Evolutionary conservation across 2,113 vertebrate genomes (phyloP).

Genomic region (Prunella himalayana): DNA sequence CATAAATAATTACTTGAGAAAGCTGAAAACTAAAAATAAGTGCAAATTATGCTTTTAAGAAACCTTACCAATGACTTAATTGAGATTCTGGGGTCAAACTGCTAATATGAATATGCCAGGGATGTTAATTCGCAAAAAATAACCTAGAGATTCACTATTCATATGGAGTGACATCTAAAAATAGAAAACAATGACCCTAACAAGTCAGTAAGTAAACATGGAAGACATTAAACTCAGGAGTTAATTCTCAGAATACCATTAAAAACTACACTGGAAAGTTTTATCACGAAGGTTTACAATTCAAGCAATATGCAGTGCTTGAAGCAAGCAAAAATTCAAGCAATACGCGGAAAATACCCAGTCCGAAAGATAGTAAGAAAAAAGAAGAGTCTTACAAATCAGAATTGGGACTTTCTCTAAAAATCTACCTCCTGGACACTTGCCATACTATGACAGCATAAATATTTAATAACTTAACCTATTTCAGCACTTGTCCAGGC

Average conservation of each 20-base stretch:
- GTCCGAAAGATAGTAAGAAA: background rate
- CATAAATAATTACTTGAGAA: slow-evolving; percentile 39
- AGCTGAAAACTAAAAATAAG: slow-evolving; percentile 46
- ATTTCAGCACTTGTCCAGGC: background rate
- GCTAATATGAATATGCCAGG: background rate
- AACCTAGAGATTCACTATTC: background rate
- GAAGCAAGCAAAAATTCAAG: background rate
- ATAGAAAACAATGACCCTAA: background rate
- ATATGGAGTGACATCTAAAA: background rate
- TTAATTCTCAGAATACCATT: background rate
- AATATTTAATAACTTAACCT: background rate
- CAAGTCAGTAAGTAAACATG: background rate
- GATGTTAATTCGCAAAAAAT: background rate
- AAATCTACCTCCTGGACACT: background rate
- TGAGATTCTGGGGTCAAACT: background rate
- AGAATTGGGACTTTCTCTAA: background rate
- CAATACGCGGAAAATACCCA: background rate
- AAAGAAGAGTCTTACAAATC: too few relatives aligned
- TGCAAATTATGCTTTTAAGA: background rate
- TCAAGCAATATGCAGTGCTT: background rate
- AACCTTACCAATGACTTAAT: background rate
- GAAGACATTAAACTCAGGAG: background rate
- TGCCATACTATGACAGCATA: background rate
- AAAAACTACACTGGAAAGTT: background rate
- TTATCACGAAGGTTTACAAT: background rate